Evolutionary conservation across 2,888 invertebrate genomes (phyloP), one percentile per base, ranked within the genome.

Genomic region (Nycteola revayana): DNA sequence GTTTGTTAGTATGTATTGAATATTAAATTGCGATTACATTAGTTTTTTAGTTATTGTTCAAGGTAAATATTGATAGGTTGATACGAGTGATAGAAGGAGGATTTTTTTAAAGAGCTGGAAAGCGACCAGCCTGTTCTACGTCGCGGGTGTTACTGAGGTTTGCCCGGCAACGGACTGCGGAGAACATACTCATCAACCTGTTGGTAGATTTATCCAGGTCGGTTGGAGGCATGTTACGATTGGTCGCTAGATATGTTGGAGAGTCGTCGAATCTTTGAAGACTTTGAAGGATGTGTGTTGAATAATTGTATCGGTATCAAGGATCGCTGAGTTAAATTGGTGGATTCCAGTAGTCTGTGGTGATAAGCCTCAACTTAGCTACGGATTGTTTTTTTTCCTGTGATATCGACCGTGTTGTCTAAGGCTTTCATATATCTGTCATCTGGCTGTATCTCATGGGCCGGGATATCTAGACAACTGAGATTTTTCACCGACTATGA

Each of bases 91-190:
- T 30, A 31, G 41, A 44, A 34, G 35, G 28, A 45, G 46, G 60
- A 42, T 21, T 46, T 41, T 17, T 34, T 10, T 46, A 37, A 45
- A 44, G 38, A 43, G 36, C 32, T 23, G 29, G 36, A 39, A 39
- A 26, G 36, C 63, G 63, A 35, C 42, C 45, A 42, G 38, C 53
- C 47, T 32, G 36, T 36, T 37, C 45, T 36, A 40, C 40, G 55
- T 25, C 58, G 49, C 49, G 40, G 30, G 38, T 31, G 49, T 35
- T 39, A 57, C 56, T 57, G 58, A 36, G 25, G 35, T 20, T 24
- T 21, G 32, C 49, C 48, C 42, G 35, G 40, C 40, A 37, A 45
- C 33, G 27, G 27, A 42, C 38, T 49, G 57, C 53, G 44, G 49
- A 39, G 42, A 44, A 40, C 36, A 49, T 43, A 28, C 48, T n/a